Evolutionary conservation across 92 coral and sea anemone species (phyloP).

Genomic region (Heteractis magnifica): DNA sequence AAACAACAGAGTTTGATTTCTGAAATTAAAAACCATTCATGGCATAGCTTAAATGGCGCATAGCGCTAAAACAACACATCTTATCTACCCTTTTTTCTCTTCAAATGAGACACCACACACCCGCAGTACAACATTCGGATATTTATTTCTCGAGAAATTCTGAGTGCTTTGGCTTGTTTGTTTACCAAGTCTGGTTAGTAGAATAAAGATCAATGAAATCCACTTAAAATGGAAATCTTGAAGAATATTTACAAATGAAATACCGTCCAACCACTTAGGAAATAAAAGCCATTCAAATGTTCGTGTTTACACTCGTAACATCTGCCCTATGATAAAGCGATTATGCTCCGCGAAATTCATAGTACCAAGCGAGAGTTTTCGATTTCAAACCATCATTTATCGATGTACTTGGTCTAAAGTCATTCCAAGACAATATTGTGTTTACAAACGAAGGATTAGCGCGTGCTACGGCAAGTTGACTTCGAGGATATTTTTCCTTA

Average conservation of each 20-base stretch:
- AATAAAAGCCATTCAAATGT: constrained; percentile 13
- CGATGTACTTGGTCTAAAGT: constrained; percentile 14
- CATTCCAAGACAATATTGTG: constrained; percentile 23
- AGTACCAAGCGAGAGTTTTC: constrained; percentile 10
- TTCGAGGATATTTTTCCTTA: constrained; percentile 37
- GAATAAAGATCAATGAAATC: constrained; percentile 40
- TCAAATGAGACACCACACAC: neutral
- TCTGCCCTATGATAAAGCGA: constrained; percentile 20
- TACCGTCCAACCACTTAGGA: constrained; percentile 18
- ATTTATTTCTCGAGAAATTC: constrained; percentile 4
- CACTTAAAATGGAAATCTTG: constrained; percentile 42
- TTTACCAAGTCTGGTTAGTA: constrained; percentile 28
- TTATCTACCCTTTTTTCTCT: neutral
- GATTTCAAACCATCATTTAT: constrained; percentile 16
- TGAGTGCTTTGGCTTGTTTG: constrained; percentile 24
- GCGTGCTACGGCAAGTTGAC: constrained; percentile 21
- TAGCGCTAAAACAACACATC: constrained; percentile 19
- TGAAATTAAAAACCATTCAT: constrained; percentile 20
- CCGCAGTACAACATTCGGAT: neutral
- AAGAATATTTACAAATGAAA: constrained; percentile 32
- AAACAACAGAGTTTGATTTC: constrained; percentile 22
- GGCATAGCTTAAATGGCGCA: neutral
- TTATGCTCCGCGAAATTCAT: constrained; percentile 13
- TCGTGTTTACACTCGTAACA: constrained; percentile 31
- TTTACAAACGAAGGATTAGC: constrained; percentile 20